Evolutionary conservation across 2,797 vertebrate genomes (phyloP), one percentile per base, ranked within the genome.

Genomic region (Enteromius radiatus): DNA sequence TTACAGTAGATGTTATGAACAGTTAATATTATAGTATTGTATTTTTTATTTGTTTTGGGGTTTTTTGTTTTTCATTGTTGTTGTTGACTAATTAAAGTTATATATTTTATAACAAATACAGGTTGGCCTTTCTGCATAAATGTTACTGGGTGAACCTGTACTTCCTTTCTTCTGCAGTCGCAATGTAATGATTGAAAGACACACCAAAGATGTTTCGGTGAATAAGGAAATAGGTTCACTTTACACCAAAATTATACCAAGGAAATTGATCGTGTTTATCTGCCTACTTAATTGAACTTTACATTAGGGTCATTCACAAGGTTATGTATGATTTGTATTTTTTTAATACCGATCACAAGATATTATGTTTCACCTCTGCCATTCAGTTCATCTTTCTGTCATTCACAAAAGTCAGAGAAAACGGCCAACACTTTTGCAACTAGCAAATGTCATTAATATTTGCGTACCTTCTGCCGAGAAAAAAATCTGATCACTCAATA

Each of bases 71-170:
- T 91, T 91, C 90, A 89, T 95, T 89, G 90, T 93, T 94, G 95
- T 95, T 93, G 94, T 94, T 91, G 91, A 95, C 93, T 95, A 95
- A 95, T 95, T 89, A 89, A 89, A 95, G 93, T 92, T 95, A 92
- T 96, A 96, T 96, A 96, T 95, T 96, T 96, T 95, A 95, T 96
- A 95, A 95, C 93, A 95, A 83, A 82, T 59, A 56, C 23, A 65
- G 45, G 43, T 41, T 75, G 59, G 26, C 33, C 5, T 36, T 74
- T 82, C 38, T 82, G 49, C 17, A 59, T 5, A 65, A 63, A 56
- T 28, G 8, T 45, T 43, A 9, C n/a, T 14, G 31, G 31, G 64
- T 28, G 21, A 68, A 26, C 5, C 4, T 47, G n/a, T 68, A 3
- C 14, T 59, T 59, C 5, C 3, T n/a, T 74, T 54, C 1, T 28